Evolutionary conservation across 2,888 invertebrate genomes (phyloP), one percentile per base, ranked within the genome.

Genomic region (Lasius platythorax): DNA sequence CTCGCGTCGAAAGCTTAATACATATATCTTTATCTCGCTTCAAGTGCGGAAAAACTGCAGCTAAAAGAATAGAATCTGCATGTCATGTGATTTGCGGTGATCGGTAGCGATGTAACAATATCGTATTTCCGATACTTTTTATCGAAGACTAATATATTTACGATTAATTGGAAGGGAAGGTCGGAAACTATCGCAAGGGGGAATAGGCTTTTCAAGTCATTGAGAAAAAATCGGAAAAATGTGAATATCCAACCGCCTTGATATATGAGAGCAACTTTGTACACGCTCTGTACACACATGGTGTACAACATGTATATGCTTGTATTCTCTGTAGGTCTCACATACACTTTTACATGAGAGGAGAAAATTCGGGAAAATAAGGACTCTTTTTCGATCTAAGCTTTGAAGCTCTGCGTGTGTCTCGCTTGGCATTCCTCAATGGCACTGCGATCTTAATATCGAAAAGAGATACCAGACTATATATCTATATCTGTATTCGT

Each of bases 271-370:
- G 63, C 61, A 72, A 67, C n/a, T 76, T 70, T 37, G 33, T 56
- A 28, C 3, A 50, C 37, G 46, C 56, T 73, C 28, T 18, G 50
- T 11, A n/a, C 12, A 28, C 46, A 30, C 23, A 23, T 23, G 23
- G 23, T 23, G 37, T 46, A 63, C 73, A 72, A 23, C 4, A 79
- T 67, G 33, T 18, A 23, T 82, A 72, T 68, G 87, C 37, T 28
- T 53, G 40, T 90, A 91, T 91, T 88, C 90, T 61, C 73, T 84
- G 83, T 89, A 90, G 89, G 87, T 87, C 87, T 87, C 85, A 72
- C 83, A 83, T 88, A 87, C 87, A 89, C 88, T 90, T 90, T 87
- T 89, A 85, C 86, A 79, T 66, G 58, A 43, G 33, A 64, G 50
- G 58, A 75, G 74, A 61, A 78, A 37, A 67, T 12, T 50, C 28